A percentile compares a stretch with the other conserved stretches of the same genome.
Evolutionary conservation across 1,140 invertebrate species (phyloP).

Genomic region (Diachasmimorpha longicaudata): DNA sequence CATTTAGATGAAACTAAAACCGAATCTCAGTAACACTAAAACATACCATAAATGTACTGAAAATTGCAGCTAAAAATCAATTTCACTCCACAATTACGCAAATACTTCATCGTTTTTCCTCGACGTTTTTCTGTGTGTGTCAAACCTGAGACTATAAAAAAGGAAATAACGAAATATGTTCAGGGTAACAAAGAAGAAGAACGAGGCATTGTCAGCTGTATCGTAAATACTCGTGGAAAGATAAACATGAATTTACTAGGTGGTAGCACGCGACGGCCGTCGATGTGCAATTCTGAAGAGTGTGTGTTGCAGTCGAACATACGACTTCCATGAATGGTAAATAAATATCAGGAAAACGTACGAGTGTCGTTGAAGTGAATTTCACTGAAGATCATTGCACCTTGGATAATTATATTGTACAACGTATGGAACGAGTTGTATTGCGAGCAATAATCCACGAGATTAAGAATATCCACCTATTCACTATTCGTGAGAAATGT

Average conservation of each 20-base stretch:
- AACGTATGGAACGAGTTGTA: not conserved
- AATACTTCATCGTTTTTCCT: too few species aligned
- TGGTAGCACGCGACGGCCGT: constrained; percentile 8
- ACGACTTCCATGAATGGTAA: not conserved
- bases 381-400: not conserved
- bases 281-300: not conserved
- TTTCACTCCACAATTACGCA: too few species aligned
- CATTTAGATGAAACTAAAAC: too few species aligned
- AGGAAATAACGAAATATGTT: not conserved
- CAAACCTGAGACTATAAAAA: too few species aligned
- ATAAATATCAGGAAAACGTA: not conserved
- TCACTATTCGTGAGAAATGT: not conserved
- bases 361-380: not conserved
- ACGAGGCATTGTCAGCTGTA: constrained; percentile 18
- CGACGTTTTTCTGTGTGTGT: too few species aligned
- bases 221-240: constrained; percentile 11
- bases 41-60: too few species aligned
- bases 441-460: not conserved
- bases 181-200: not conserved
- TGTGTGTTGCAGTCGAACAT: not conserved
- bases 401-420: not conserved
- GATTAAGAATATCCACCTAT: not conserved
- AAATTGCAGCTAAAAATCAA: too few species aligned
- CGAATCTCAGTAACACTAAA: too few species aligned
- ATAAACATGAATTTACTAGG: constrained; percentile 18